phyloP scores from a whole-genome alignment of 2,797 vertebrate genomes.

The Dromococcyx pavoninus region DNA sequence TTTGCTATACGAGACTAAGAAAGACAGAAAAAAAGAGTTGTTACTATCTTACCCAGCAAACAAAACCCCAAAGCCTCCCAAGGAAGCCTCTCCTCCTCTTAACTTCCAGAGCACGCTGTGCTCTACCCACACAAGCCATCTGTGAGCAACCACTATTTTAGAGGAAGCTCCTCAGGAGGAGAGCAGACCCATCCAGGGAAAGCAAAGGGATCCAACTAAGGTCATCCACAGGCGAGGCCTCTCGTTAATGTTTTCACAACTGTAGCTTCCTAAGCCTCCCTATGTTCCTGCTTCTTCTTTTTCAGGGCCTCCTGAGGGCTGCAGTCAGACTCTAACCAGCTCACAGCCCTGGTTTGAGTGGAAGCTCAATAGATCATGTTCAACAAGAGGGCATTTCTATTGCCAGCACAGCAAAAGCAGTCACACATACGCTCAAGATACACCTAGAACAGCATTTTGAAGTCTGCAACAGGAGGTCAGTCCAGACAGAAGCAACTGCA shows the following conservation, averaged over 20 bases:
- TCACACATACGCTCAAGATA: not conserved
- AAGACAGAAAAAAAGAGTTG: not conserved
- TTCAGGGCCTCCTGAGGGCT: not conserved
- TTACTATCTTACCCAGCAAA: not conserved
- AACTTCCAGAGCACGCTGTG: not conserved
- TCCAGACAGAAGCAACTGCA: not conserved
- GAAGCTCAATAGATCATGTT: not conserved
- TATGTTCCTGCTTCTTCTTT: not conserved
- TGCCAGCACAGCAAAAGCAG: not conserved
- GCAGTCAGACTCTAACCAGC: not conserved
- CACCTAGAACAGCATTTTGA: not conserved
- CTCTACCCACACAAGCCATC: not conserved
- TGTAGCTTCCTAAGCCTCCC: not conserved
- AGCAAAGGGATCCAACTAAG: not conserved
- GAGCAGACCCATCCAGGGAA: not conserved
- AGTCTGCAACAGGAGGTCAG: not conserved
- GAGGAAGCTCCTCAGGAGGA: not conserved
- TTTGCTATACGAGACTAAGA: slow-evolving; percentile 91
- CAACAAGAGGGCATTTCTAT: not conserved
- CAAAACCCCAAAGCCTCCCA: not conserved
- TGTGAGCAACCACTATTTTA: not conserved
- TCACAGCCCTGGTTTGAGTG: not conserved
- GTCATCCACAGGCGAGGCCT: too few species aligned
- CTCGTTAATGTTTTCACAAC: not conserved
- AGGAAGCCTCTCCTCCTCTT: not conserved